Evolutionary conservation across 2,888 invertebrate genomes (phyloP), one percentile per base, ranked within the genome.

Genomic region (Monopis laevigella): DNA sequence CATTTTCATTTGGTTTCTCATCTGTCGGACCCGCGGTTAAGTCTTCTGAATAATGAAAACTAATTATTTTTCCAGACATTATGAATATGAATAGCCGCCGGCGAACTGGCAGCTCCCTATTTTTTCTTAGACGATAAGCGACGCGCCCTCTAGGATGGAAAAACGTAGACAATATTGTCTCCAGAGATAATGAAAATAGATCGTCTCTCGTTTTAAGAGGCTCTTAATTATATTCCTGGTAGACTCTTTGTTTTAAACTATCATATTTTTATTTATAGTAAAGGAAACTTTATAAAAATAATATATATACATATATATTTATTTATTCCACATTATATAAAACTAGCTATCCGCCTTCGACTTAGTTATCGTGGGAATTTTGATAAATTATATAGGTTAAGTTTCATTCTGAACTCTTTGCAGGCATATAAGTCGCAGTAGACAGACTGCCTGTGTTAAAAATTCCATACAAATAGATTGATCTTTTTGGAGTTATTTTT

Each of bases 1-100:
- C 44, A 41, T 44, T 41, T 27, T 36, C 41, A 38, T 41, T 32
- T 41, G 28, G 12, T 16, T 28, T 24, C 34, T 19, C 36, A 34
- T 39, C 29, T 29, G 27, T 19, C 29, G 29, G 38, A 40, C 38
- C 29, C 36, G 36, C 36, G 42, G 18, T 40, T 29, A 38, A 36
- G 17, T 24, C 42, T 42, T 29, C 13, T 42, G 42, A 42, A 42
- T 42, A 42, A 42, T 42, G 36, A 42, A 42, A 42, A 42, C 42
- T 42, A 42, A 65, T 65, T 63, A 64, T 62, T 59, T 59, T 45
- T 53, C 39, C 48, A 48, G 54, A 54, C 58, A 58, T 62, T 63
- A 65, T 62, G 62, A 64, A 60, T 63, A 63, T 58, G 62, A 64
- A 65, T 62, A 45, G 55, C 56, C 45, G 45, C 40, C 46, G 48